A percentile compares a stretch with the other conserved stretches of the same genome.
phyloP scores from a whole-genome alignment of 2,113 vertebrate species.

The Rhea pennata region DNA sequence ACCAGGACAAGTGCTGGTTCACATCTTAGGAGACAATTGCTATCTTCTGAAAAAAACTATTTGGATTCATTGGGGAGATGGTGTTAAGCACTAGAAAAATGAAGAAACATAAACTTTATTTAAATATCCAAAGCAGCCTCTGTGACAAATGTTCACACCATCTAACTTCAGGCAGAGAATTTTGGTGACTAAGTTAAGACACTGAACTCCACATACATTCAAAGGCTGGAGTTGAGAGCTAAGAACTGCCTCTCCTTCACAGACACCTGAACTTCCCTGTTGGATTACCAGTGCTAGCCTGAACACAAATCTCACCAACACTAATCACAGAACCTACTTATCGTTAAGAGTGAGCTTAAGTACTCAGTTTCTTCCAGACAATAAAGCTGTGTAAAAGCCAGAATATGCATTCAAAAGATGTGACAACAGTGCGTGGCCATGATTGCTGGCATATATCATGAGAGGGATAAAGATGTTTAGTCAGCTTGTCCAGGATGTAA shows the following conservation, averaged over 20 bases:
- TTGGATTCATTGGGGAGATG: neutral
- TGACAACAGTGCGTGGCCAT: neutral
- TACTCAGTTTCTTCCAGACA: neutral
- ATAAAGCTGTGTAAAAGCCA: neutral
- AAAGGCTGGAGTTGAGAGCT: neutral
- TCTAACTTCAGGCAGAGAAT: neutral
- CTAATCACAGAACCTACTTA: neutral
- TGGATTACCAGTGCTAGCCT: neutral
- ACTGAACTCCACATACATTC: neutral
- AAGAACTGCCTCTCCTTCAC: neutral
- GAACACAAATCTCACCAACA: neutral
- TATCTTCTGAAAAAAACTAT: neutral
- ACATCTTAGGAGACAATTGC: neutral
- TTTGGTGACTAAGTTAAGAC: neutral
- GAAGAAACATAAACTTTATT: neutral
- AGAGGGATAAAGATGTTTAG: slow-evolving; percentile 19
- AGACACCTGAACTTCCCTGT: neutral
- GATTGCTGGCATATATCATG: neutral
- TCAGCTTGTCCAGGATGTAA: slow-evolving; percentile 18
- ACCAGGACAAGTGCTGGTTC: neutral
- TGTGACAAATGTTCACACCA: neutral
- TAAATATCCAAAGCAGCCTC: neutral
- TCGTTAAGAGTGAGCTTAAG: neutral
- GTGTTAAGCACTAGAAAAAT: neutral
- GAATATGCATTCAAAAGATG: neutral